Base-by-base conservation (phyloP, 1,140 invertebrate genomes). In the Caenorhabditis remanei region DNA sequence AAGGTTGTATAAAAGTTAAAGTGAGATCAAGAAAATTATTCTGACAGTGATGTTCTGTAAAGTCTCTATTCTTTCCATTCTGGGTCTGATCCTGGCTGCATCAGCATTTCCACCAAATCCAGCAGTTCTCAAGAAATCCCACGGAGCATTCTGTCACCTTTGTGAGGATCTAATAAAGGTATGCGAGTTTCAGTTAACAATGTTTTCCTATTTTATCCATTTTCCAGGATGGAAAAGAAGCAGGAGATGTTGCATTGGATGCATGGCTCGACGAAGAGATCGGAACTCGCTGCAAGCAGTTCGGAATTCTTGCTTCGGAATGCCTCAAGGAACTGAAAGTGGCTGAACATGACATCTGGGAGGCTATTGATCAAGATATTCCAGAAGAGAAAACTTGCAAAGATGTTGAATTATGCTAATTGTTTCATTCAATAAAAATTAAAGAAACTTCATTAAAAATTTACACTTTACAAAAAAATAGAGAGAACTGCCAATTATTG, bases 341-440 rank as follows among this genome's bases (percentile, higher is more conserved):
- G 6, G 65, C 40, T 19, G 65, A 71, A 21, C 65, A 71, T 19
- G 65, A 71, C 21, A 71, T 71, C 41, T 43, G 41, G 65, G 65
- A 71, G 41, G 65, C 65, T 16, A 71, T 71, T 43, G 65, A 71
- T 43, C 40, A 71, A 16, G 65, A 71, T 6, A 71, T 71, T 24
- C 65, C 65, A 19, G 65, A 71, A n/a, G 65, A 71, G 16, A 71
- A 71, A 19, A 46, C 65, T 71, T 71, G 65, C 65, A 71, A 71
- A 43, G 65, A 71, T 19, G 41, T 46, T n/a, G 24, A 71, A 71
- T n/a, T 71, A 4, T 71, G 65, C 19, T 71, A 46, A 46, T 21
- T 61, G 2, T 0, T 13, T 11, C 14, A 32, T 32, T 32, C 21
- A 67, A 16, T 67, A 19, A 24, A 19, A 63, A 40, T 53, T 16